Evolutionary conservation across 1,140 invertebrate species (phyloP).

Genomic region (Calliphora vicina): DNA sequence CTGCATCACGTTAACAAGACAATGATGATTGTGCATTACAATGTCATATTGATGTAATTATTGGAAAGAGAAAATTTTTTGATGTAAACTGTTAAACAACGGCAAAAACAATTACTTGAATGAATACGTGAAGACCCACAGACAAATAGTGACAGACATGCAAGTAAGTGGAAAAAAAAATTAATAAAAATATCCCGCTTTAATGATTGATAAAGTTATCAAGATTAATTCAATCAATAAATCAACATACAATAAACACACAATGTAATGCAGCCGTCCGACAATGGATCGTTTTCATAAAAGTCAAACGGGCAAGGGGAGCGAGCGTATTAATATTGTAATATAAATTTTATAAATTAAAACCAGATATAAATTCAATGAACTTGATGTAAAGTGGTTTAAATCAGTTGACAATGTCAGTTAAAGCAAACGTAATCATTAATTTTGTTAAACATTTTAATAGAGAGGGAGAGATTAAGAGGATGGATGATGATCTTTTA

Average conservation of each 20-base stretch:
- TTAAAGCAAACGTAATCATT: not conserved
- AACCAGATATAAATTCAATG: not conserved
- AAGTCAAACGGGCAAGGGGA: not conserved
- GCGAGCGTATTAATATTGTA: not conserved
- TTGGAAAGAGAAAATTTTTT: not conserved
- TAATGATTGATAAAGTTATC: conserved; percentile 1
- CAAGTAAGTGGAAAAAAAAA: not conserved
- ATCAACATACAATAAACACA: not conserved
- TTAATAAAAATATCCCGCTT: not conserved
- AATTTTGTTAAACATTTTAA: not conserved
- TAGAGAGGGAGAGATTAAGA: too few relatives aligned
- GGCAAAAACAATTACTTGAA: not conserved
- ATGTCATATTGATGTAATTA: conserved; percentile 1
- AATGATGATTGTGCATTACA: not conserved
- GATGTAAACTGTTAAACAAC: too few relatives aligned
- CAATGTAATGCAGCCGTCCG: not conserved
- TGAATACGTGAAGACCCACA: not conserved
- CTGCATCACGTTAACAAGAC: not conserved
- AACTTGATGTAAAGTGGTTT: not conserved
- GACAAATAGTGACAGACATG: not conserved
- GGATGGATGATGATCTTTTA: too few relatives aligned
- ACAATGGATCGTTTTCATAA: not conserved
- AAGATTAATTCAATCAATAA: not conserved
- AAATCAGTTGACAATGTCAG: not conserved
- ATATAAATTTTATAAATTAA: too few relatives aligned